phyloP scores from a whole-genome alignment of 2,797 vertebrate species.

The Enteromius argenteus region DNA sequence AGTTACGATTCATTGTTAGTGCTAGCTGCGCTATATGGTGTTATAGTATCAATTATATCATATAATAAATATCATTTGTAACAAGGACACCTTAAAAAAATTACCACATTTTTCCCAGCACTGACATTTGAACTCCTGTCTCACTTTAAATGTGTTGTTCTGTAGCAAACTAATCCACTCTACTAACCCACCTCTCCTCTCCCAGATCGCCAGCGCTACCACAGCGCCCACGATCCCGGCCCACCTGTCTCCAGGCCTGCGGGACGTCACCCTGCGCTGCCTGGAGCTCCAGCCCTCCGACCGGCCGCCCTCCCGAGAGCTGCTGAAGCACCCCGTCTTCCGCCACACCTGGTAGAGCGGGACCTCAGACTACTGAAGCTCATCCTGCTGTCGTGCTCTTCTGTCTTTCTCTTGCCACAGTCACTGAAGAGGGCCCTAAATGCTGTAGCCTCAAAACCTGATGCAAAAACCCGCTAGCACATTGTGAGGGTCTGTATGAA shows the following conservation, averaged over 20 bases:
- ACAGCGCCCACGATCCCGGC: constrained; percentile 86
- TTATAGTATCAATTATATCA: no score
- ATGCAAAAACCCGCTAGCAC: constrained; percentile 67
- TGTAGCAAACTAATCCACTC: neutral
- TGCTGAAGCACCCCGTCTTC: constrained; percentile 90
- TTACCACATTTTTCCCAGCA: neutral
- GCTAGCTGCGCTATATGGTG: no score
- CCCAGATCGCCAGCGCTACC: constrained; percentile 89
- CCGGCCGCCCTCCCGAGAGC: constrained; percentile 85
- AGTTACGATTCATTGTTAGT: no score
- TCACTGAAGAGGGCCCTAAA: constrained; percentile 75
- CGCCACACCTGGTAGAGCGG: constrained; percentile 84
- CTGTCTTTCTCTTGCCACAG: constrained; percentile 16
- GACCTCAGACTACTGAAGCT: constrained; percentile 72
- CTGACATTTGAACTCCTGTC: neutral
- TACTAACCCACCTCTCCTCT: neutral
- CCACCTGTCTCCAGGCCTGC: constrained; percentile 86
- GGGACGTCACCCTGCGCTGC: constrained; percentile 89
- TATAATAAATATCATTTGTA: no score
- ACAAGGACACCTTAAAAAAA: no score
- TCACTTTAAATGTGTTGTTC: neutral
- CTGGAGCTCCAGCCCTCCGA: constrained; percentile 89
- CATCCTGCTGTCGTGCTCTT: constrained; percentile 60
- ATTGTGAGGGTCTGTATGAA: constrained; percentile 79
- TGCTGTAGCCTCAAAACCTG: constrained; percentile 77